A percentile compares a stretch with the other conserved stretches of the same genome.
Conservation (phyloP, 2,888 invertebrate genomes). For the Parnassius mnemosyne region DNA sequence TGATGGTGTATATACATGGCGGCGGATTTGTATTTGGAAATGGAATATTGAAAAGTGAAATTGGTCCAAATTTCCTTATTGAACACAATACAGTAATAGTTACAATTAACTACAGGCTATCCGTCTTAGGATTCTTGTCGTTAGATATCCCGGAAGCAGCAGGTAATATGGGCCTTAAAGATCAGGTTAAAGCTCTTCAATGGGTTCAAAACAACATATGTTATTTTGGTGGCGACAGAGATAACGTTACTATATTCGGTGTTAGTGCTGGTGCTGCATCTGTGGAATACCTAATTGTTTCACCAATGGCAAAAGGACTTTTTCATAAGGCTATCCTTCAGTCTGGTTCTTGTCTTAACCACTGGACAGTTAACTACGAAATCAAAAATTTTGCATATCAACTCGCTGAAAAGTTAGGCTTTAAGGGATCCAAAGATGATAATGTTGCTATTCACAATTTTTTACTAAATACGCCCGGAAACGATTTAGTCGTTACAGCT, state of each 20-base stretch:
- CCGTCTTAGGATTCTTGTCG: conserved; percentile 59
- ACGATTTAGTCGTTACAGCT: conserved; percentile 32
- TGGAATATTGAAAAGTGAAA: conserved; percentile 45
- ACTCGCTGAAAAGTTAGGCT: conserved; percentile 43
- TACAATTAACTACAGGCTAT: conserved; percentile 63
- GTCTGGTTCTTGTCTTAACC: conserved; percentile 52
- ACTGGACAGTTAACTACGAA: conserved; percentile 49
- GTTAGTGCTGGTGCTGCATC: conserved; percentile 53
- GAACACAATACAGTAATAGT: conserved; percentile 58
- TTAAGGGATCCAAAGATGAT: conserved; percentile 39
- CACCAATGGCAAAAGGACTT: conserved; percentile 46
- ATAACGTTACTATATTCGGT: conserved; percentile 55
- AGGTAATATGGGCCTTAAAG: conserved; percentile 64
- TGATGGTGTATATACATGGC: conserved; percentile 61
- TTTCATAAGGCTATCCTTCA: conserved; percentile 58
- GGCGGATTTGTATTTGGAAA: conserved; percentile 58
- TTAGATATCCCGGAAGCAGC: conserved; percentile 51
- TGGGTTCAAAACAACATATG: conserved; percentile 57
- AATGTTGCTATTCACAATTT: conserved; percentile 37
- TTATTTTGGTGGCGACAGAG: conserved; percentile 50
- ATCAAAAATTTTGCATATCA: conserved; percentile 37
- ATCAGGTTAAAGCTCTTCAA: conserved; percentile 55
- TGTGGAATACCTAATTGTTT: conserved; percentile 51
- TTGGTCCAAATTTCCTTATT: conserved; percentile 58
- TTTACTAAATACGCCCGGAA: conserved; percentile 35